Percentiles rank a stretch among this genome's conserved stretches.
These are phyloP conservation scores for Apotomis betuletana DNA, from an alignment of 2,888 invertebrate genomes.

Conservation along the genomic window DNA sequence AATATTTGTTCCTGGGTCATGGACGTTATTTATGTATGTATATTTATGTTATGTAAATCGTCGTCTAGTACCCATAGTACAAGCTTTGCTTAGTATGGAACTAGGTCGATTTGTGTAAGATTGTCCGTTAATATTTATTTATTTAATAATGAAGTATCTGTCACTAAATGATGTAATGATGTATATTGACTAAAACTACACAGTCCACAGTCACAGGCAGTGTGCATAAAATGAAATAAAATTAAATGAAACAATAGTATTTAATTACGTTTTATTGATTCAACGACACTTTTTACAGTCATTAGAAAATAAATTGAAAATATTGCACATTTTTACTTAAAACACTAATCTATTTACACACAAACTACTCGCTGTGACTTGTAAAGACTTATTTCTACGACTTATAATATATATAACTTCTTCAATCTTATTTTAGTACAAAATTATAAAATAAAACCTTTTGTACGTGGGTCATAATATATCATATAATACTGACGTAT, in stretches of 20 bases:
- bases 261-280: conserved; percentile 44
- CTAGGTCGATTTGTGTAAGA: too few relatives aligned
- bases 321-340: conserved; percentile 45
- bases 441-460: conserved; percentile 33
- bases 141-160: too few relatives aligned
- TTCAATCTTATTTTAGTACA: conserved; percentile 28
- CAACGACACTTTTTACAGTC: conserved; percentile 46
- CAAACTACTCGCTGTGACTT: conserved; percentile 25
- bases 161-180: too few relatives aligned
- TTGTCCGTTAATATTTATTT: too few relatives aligned
- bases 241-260: conserved; percentile 29
- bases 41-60: too few relatives aligned
- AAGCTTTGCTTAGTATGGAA: too few relatives aligned
- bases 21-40: too few relatives aligned
- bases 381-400: too few relatives aligned
- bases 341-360: conserved; percentile 44
- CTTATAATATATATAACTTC: neutral
- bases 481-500: neutral
- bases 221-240: neutral
- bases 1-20: too few relatives aligned
- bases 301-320: conserved; percentile 47
- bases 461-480: conserved; percentile 20
- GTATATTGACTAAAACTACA: too few relatives aligned
- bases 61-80: too few relatives aligned
- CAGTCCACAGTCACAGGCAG: too few relatives aligned